Conservation (phyloP, 2,888 invertebrate species). For the Vanessa cardui region DNA sequence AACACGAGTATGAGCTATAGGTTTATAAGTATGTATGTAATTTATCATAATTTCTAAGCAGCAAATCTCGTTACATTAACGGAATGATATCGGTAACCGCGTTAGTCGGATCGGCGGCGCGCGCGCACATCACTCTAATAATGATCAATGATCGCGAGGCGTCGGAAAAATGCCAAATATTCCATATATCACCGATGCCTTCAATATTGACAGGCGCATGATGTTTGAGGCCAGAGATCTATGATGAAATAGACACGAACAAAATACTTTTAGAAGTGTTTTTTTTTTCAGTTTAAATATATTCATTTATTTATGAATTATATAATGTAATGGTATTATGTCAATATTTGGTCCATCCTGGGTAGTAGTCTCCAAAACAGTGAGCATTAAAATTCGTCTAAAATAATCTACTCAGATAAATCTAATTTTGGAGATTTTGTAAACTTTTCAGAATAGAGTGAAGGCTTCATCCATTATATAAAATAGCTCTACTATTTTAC, state of each 20-base stretch:
- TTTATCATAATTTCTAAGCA: not conserved
- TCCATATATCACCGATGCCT: slow-evolving; percentile 78
- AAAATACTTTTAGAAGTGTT: not conserved
- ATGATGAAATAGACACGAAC: slow-evolving; percentile 22
- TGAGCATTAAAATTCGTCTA: too few species aligned
- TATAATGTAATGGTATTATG: too few species aligned
- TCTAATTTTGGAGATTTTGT: too few species aligned
- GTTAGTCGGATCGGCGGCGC: slow-evolving; percentile 21
- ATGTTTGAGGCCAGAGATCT: slow-evolving; percentile 52
- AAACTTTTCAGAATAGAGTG: too few species aligned
- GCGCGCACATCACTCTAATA: slow-evolving; percentile 62
- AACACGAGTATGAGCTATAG: too few species aligned
- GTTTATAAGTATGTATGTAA: not conserved
- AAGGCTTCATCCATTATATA: too few species aligned
- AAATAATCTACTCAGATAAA: too few species aligned
- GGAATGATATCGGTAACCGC: slow-evolving; percentile 10
- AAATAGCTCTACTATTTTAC: too few species aligned
- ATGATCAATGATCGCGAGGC: slow-evolving; percentile 72
- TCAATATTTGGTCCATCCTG: too few species aligned
- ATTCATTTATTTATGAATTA: too few species aligned
- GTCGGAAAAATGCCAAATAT: slow-evolving; percentile 78
- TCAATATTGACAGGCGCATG: slow-evolving; percentile 73
- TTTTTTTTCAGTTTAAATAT: too few species aligned
- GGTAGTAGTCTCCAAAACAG: too few species aligned
- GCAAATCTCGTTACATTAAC: slow-evolving; percentile 17